Base-by-base conservation (phyloP, 2,888 invertebrate genomes). In the Diaperis boleti region DNA sequence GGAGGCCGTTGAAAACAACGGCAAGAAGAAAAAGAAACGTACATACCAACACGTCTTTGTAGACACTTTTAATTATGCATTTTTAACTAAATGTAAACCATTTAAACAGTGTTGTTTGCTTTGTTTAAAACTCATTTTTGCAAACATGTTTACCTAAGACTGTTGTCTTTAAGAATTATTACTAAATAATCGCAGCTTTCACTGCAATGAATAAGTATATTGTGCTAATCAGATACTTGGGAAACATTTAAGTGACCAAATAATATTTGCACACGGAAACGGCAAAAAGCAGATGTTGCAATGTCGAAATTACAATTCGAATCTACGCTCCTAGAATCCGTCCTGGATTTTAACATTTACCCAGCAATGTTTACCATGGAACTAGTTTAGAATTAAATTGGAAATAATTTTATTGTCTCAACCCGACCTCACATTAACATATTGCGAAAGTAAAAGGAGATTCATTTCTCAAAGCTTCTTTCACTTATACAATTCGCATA, bases 371-470 rank as follows among this genome's bases (percentile, higher is more conserved):
- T 10, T 10, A 11, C 10, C 1, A 35, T n/a, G n/a, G 35, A 35
- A 11, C 35, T 5, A n/a, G 35, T 26, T 26, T 2, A 33, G 33
- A 13, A 8, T 35, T 11, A 1, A n/a, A 35, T 35, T 35, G 4
- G n/a, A 10, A 35, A 35, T 35, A n/a, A n/a, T n/a, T n/a, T n/a
- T n/a, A 13, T 35, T 35, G 14, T 5, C 35, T 13, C 6, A 13
- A 35, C 35, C 15, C 15, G 7, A 42, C 39, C 37, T 17, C 14
- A 11, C 17, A 54, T 54, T 54, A 54, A 17, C 52, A 54, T 54
- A 44, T 44, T 44, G 47, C 33, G 57, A 61, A 61, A 61, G 61
- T 55, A 61, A 61, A 55, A 55, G 61, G 11, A 26, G 18, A 44
- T 55, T 22, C 31, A 52, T 60, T 56, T 50, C 50, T 22, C 44